Evolutionary conservation across 2,113 vertebrate species (phyloP), one percentile per base, ranked within the genome.

Genomic region (Hystrix brachyura): DNA sequence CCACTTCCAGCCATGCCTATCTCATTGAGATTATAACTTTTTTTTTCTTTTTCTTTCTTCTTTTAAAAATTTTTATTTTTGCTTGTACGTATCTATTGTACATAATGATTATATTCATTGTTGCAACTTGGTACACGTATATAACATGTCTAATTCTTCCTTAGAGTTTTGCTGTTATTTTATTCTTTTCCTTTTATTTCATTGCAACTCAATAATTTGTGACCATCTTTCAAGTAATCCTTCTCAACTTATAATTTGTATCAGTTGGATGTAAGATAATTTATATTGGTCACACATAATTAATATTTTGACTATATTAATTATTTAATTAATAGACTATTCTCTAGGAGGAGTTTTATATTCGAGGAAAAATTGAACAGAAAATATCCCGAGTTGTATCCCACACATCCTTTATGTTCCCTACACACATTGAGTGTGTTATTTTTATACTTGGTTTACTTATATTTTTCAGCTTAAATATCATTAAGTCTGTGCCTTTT

Each of bases 211-310:
- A 67, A 0, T 78, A 86, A 86, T 46, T 55, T 43, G 51, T 43
- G 46, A 38, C 53, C 43, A 83, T 83, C 7, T 86, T 90, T 60
- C 25, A 85, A 21, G 1, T 34, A 60, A 80, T 86, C 1, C 13
- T 85, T 79, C 88, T 34, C 51, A 86, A 92, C 90, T 81, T 55
- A 67, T 38, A 62, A 74, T 80, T 88, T 29, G 79, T 55, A 51
- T 80, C 64, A n/a, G 17, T 79, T 65, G 59, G 67, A 65, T 25
- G 48, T 18, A 43, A 55, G 92, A 23, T 15, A 2, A 76, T 81
- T 55, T 55, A 59, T 76, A 90, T 46, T 78, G 11, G 8, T 83
- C 7, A n/a, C 6, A 29, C 43, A 19, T 64, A 94, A 48, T 51
- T 85, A 62, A 34, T 67, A 48, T 13, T 2, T 83, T 81, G 21